These are phyloP conservation scores for Chionoecetes opilio DNA, from an alignment of 1,140 invertebrate species.

Conservation along the genomic window DNA sequence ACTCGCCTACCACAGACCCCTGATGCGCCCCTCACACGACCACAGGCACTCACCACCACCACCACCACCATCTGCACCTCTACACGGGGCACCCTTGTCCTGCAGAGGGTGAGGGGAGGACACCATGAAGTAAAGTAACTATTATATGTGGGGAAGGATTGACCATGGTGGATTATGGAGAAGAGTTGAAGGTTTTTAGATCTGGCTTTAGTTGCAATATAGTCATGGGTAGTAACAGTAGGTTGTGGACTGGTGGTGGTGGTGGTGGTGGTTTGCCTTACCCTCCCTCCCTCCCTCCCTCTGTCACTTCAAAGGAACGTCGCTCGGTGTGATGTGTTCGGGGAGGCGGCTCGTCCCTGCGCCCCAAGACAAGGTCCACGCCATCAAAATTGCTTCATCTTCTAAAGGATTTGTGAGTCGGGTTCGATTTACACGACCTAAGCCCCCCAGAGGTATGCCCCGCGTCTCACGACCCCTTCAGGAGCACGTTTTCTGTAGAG, in stretches of 20 bases:
- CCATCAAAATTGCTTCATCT: constrained; percentile 29
- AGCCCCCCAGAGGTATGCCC: background rate
- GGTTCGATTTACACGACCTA: constrained; percentile 17
- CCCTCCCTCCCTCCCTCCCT: background rate
- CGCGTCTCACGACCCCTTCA: background rate
- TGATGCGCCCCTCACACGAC: background rate
- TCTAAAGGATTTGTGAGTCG: constrained; percentile 28
- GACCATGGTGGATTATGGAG: too few relatives aligned
- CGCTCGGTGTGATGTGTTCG: background rate
- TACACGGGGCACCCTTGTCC: background rate
- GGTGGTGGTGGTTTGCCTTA: background rate
- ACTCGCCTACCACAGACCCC: background rate
- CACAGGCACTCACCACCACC: background rate
- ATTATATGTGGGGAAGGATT: too few relatives aligned
- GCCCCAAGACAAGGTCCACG: constrained; percentile 23
- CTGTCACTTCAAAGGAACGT: background rate
- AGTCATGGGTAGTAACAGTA: background rate
- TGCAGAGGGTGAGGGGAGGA: background rate
- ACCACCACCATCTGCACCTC: background rate
- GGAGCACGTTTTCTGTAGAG: constrained; percentile 25
- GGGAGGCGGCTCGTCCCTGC: constrained; percentile 1
- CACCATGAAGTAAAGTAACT: too few relatives aligned
- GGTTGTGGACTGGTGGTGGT: background rate
- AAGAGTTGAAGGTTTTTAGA: background rate
- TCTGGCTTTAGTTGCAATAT: background rate